A percentile compares a stretch with the other conserved stretches of the same genome.
These are phyloP conservation scores for Lepus townsendii DNA, from an alignment of 2,797 vertebrate species.

Conservation along the genomic window DNA sequence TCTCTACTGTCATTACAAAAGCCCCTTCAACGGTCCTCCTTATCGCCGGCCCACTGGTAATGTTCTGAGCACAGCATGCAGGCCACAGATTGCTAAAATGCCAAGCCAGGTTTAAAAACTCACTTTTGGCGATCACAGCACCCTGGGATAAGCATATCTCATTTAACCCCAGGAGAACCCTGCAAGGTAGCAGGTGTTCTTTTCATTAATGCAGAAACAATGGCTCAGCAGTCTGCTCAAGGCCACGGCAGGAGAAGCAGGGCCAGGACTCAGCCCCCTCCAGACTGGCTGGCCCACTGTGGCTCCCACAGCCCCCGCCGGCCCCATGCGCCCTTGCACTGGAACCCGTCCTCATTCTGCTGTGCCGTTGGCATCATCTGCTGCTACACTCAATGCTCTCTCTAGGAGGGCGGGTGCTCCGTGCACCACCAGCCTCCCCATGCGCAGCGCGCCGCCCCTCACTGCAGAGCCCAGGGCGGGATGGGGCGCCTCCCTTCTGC, in stretches of 20 bases:
- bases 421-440: not conserved
- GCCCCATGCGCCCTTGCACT: not conserved
- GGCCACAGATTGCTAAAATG: not conserved
- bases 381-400: not conserved
- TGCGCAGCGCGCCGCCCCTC: not conserved
- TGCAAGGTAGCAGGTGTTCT: not conserved
- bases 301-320: not conserved
- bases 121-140: not conserved
- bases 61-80: not conserved
- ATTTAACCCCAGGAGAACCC: not conserved
- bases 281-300: not conserved
- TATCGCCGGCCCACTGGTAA: not conserved
- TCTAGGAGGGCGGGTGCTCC: not conserved
- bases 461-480: not conserved
- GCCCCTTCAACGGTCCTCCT: not conserved
- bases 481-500: not conserved
- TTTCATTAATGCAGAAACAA: not conserved
- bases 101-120: not conserved
- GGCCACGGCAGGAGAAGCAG: not conserved
- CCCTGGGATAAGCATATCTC: not conserved
- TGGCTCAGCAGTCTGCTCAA: not conserved
- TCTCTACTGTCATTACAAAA: not conserved
- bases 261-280: not conserved
- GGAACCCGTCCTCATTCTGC: not conserved
- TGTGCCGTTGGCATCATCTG: not conserved